Conservation (phyloP, 2,797 vertebrate species). For the Oceanodroma leucorhoa region DNA sequence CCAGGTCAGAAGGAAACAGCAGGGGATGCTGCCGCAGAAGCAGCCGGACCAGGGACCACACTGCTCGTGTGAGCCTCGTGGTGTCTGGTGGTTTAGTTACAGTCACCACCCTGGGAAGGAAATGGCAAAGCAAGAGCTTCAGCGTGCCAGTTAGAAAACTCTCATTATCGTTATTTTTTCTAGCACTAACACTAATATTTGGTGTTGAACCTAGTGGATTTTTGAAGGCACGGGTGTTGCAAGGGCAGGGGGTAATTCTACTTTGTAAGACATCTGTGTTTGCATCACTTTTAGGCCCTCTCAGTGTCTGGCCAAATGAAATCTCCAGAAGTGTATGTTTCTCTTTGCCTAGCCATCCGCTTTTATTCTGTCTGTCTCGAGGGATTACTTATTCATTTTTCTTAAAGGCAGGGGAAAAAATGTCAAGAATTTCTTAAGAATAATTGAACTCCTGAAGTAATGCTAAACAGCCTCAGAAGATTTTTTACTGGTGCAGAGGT, state of each 20-base stretch:
- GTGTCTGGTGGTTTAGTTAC: background rate
- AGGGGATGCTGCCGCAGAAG: background rate
- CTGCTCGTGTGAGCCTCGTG: fast-evolving
- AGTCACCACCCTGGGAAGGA: background rate
- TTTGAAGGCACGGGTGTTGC: background rate
- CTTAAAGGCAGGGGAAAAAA: background rate
- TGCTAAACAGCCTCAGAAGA: background rate
- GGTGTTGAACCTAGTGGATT: background rate
- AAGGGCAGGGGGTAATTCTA: background rate
- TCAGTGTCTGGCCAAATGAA: background rate
- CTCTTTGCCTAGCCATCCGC: background rate
- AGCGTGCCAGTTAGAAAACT: background rate
- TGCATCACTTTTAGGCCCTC: background rate
- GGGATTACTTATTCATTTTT: background rate
- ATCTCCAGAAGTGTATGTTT: background rate
- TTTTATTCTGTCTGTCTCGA: background rate
- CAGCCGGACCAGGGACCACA: background rate
- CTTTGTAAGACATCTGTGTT: fast-evolving
- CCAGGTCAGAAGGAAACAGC: background rate
- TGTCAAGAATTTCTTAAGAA: background rate
- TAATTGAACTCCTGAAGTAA: background rate
- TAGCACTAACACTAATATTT: background rate
- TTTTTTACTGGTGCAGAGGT: background rate
- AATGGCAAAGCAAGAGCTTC: background rate
- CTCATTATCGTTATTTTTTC: background rate